phyloP scores from a whole-genome alignment of 2,888 invertebrate species.

The Hemithea aestivaria region DNA sequence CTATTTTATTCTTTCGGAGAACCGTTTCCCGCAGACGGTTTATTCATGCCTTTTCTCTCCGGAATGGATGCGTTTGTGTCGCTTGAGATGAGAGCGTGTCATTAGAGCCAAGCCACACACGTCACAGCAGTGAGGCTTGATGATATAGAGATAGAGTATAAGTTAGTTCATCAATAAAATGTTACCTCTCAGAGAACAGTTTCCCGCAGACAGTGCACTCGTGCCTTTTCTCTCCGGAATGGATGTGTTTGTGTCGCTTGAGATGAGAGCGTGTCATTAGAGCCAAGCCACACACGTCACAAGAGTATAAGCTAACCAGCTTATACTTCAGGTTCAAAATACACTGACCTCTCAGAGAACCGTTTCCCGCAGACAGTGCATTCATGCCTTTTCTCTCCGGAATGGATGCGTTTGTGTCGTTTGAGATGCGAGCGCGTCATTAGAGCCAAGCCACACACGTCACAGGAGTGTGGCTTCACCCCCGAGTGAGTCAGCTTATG shows the following conservation, averaged over 20 bases:
- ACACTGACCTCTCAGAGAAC: constrained; percentile 75
- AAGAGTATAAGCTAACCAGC: too few relatives aligned
- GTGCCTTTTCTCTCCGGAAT: constrained; percentile 81
- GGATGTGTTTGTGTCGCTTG: constrained; percentile 82
- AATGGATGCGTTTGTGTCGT: constrained; percentile 83
- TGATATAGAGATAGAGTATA: too few relatives aligned
- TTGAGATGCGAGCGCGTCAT: constrained; percentile 83
- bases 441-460: constrained; percentile 79
- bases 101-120: constrained; percentile 81
- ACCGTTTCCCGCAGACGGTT: constrained; percentile 76
- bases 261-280: constrained; percentile 83
- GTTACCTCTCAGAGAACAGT: constrained; percentile 80
- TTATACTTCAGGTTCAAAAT: constrained; percentile 81
- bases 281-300: constrained; percentile 79
- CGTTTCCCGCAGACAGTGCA: constrained; percentile 78
- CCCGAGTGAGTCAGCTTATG: constrained; percentile 83
- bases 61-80: constrained; percentile 83
- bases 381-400: constrained; percentile 80
- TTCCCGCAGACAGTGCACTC: constrained; percentile 79
- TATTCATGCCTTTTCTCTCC: constrained; percentile 81
- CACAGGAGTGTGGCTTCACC: constrained; percentile 79
- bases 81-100: constrained; percentile 82
- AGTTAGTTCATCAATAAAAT: too few relatives aligned
- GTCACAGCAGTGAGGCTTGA: constrained; percentile 80
- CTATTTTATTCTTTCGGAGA: constrained; percentile 81